phyloP scores from a whole-genome alignment of 2,888 invertebrate genomes.

The Hydroisotoma schaefferi region DNA sequence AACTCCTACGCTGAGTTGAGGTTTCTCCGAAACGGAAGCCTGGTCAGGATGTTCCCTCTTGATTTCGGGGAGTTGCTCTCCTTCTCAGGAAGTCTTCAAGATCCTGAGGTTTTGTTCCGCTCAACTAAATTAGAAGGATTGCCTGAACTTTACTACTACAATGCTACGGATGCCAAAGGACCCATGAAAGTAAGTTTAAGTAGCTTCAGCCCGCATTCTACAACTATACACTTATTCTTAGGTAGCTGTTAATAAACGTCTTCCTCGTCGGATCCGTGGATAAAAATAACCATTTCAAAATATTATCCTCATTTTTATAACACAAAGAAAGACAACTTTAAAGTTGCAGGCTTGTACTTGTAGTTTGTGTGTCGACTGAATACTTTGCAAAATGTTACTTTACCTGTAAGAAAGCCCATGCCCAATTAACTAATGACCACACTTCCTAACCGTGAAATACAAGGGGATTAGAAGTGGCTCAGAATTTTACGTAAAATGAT shows the following conservation, averaged over 20 bases:
- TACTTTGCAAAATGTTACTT: too few relatives aligned
- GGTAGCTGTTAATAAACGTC: too few relatives aligned
- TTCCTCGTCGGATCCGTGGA: too few relatives aligned
- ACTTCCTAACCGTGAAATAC: not conserved
- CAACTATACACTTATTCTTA: too few relatives aligned
- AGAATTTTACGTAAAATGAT: not conserved
- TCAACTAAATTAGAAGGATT: slow-evolving; percentile 33
- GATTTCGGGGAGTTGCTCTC: slow-evolving; percentile 85
- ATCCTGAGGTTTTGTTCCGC: slow-evolving; percentile 81
- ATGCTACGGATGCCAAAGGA: slow-evolving; percentile 23
- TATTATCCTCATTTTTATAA: too few relatives aligned
- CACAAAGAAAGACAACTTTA: too few relatives aligned
- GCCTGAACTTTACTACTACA: slow-evolving; percentile 21
- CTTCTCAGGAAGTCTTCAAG: slow-evolving; percentile 80
- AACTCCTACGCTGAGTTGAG: slow-evolving; percentile 74
- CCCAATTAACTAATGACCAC: too few relatives aligned
- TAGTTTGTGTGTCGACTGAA: too few relatives aligned
- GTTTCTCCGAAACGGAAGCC: slow-evolving; percentile 66
- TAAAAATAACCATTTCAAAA: too few relatives aligned
- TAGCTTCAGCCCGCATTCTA: too few relatives aligned
- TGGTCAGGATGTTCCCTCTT: slow-evolving; percentile 70
- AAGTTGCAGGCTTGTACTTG: too few relatives aligned
- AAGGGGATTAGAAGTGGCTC: not conserved
- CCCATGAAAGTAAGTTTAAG: slow-evolving; percentile 18
- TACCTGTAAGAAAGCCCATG: too few relatives aligned